Percentiles rank a stretch among this genome's conserved stretches.
These are phyloP conservation scores for Argynnis bischoffii DNA, from an alignment of 2,888 invertebrate genomes.

Conservation along the genomic window DNA sequence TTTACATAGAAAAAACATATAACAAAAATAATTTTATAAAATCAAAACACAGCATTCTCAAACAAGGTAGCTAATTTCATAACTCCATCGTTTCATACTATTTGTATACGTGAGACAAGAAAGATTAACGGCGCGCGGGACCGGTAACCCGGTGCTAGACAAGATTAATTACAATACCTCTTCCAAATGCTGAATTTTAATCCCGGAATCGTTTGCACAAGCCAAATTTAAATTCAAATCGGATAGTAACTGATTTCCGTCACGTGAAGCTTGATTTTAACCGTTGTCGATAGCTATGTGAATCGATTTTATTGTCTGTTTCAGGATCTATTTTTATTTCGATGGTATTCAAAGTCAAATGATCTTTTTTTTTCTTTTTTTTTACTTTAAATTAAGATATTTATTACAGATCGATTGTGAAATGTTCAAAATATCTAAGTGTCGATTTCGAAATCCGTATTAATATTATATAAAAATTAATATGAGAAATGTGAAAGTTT, in stretches of 20 bases:
- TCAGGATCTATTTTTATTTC: background rate
- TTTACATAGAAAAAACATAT: background rate
- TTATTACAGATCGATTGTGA: no score
- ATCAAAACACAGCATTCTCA: background rate
- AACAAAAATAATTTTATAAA: background rate
- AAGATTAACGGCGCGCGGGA: conserved; percentile 42
- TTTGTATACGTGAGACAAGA: conserved; percentile 63
- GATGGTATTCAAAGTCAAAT: no score
- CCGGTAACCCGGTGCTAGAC: conserved; percentile 52
- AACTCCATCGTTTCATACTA: conserved; percentile 37
- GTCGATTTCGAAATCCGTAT: no score
- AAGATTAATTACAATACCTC: conserved; percentile 69
- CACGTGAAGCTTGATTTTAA: conserved; percentile 31
- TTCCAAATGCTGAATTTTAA: conserved; percentile 64
- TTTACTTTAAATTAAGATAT: no score
- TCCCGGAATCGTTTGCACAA: conserved; percentile 43
- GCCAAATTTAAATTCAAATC: conserved; percentile 55
- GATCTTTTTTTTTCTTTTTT: no score
- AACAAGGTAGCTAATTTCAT: conserved; percentile 8
- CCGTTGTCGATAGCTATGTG: conserved; percentile 17
- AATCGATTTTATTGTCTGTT: conserved; percentile 15
- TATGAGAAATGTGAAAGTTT: no score
- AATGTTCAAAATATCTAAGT: no score
- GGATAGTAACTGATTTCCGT: conserved; percentile 36
- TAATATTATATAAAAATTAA: no score